phyloP scores from a whole-genome alignment of 2,797 vertebrate genomes.

The Myotis myotis region DNA sequence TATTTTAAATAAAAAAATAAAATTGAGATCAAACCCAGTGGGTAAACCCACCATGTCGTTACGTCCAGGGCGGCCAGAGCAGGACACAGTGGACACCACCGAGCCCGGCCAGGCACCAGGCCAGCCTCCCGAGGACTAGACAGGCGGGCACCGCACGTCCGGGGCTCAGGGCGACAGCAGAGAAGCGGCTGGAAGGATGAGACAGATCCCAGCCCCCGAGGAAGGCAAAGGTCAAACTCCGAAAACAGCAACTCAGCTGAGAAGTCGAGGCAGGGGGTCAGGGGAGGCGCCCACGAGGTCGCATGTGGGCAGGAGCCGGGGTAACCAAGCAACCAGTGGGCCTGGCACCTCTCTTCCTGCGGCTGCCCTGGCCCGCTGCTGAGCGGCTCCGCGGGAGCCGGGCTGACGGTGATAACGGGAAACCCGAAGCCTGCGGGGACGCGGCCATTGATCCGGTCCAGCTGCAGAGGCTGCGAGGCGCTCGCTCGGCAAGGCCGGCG shows the following conservation, averaged over 20 bases:
- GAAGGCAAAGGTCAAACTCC: background rate
- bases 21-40: slow-evolving; percentile 8
- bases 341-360: background rate
- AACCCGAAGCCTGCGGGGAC: background rate
- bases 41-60: background rate
- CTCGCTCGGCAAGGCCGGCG: background rate
- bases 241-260: background rate
- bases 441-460: background rate
- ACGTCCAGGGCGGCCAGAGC: background rate
- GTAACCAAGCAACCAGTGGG: background rate
- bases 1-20: background rate
- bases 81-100: background rate
- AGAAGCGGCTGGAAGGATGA: background rate
- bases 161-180: background rate
- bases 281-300: background rate
- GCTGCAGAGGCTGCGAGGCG: background rate
- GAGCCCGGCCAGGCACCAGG: background rate
- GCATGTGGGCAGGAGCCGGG: background rate
- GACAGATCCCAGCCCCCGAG: background rate
- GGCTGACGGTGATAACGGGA: background rate
- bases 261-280: background rate
- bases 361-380: background rate
- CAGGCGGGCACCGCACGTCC: background rate
- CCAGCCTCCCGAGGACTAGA: background rate
- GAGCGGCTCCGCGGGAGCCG: background rate